Evolutionary conservation across 2,888 invertebrate genomes (phyloP).

Genomic region (Xestia xanthographa): DNA sequence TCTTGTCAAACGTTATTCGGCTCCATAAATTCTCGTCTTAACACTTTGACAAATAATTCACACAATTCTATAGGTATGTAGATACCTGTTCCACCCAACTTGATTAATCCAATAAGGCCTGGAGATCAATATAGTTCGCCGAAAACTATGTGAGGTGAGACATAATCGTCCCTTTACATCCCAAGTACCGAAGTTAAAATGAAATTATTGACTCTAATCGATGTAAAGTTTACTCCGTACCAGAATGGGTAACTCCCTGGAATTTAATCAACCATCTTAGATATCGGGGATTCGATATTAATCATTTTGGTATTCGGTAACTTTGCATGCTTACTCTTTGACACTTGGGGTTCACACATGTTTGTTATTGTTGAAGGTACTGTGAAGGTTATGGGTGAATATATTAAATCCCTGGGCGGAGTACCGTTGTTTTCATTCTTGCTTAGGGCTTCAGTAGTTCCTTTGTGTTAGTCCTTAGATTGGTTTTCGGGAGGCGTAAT

Average conservation of each 20-base stretch:
- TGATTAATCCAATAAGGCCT: conserved; percentile 61
- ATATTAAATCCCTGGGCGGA: conserved; percentile 52
- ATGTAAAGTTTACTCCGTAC: conserved; percentile 83
- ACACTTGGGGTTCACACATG: conserved; percentile 70
- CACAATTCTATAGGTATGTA: conserved; percentile 8
- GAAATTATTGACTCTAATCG: conserved; percentile 84
- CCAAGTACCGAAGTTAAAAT: conserved; percentile 71
- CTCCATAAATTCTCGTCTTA: conserved; percentile 24
- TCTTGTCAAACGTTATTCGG: conserved; percentile 25
- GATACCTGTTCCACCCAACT: conserved; percentile 18
- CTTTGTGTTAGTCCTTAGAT: conserved; percentile 42
- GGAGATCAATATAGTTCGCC: conserved; percentile 54
- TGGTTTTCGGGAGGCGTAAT: conserved; percentile 37
- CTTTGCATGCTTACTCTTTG: conserved; percentile 71
- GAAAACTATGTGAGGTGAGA: conserved; percentile 64
- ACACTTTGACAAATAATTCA: conserved; percentile 52
- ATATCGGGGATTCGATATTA: conserved; percentile 81
- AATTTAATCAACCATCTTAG: conserved; percentile 87
- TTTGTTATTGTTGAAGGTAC: conserved; percentile 68
- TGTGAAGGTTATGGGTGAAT: conserved; percentile 41
- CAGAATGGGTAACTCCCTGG: conserved; percentile 77
- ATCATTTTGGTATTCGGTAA: conserved; percentile 63
- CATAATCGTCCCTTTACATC: conserved; percentile 66
- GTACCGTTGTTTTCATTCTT: conserved; percentile 20
- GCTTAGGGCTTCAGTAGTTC: conserved; percentile 26